Conservation (phyloP, 2,888 invertebrate species). For the Sesamia inferens region DNA sequence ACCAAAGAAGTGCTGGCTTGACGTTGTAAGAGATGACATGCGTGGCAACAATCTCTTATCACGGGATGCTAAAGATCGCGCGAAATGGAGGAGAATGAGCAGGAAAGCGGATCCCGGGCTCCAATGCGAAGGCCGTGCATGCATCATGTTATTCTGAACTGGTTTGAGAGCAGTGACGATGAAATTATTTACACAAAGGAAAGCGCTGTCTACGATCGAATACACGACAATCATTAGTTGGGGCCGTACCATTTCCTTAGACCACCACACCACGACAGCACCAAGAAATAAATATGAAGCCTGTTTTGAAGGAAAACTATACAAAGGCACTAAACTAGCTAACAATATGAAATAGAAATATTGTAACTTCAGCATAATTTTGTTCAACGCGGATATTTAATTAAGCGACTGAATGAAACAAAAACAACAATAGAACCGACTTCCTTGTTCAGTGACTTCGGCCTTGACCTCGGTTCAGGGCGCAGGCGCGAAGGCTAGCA, state of each 20-base stretch:
- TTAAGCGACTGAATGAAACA: constrained; percentile 7
- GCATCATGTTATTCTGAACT: background rate
- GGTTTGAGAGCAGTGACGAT: background rate
- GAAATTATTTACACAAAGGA: background rate
- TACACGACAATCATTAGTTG: background rate
- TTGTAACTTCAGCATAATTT: background rate
- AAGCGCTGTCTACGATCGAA: background rate
- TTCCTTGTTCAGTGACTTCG: constrained; percentile 22
- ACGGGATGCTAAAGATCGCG: no score
- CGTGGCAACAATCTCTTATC: no score
- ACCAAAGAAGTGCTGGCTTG: no score
- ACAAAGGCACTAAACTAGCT: background rate
- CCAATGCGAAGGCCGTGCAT: no score
- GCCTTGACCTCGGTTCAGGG: constrained; percentile 50
- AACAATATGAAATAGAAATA: background rate
- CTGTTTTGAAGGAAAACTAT: background rate
- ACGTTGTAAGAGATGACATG: no score
- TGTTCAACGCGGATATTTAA: constrained; percentile 29
- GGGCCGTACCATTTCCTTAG: background rate
- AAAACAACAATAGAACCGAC: constrained; percentile 38
- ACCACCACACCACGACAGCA: background rate
- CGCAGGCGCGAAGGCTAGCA: constrained; percentile 55
- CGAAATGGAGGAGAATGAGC: no score
- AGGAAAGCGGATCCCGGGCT: no score
- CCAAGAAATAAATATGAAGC: background rate